Evolutionary conservation across 2,888 invertebrate species (phyloP).

Genomic region (Trichogramma evanescens): DNA sequence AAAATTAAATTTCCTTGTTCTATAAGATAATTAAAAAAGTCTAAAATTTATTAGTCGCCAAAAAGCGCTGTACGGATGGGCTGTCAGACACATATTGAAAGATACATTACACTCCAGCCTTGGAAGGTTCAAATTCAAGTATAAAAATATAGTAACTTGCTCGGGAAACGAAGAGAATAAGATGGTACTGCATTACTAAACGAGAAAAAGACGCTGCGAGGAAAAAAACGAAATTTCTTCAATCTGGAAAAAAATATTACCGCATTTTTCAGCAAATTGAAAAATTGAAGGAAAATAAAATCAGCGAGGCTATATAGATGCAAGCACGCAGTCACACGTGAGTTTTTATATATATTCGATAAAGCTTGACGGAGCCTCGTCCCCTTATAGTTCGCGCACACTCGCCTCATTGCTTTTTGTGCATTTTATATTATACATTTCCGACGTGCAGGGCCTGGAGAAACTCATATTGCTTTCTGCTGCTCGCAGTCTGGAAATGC

Average conservation of each 20-base stretch:
- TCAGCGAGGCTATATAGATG: background rate
- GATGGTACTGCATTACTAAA: background rate
- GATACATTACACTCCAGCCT: too few species aligned
- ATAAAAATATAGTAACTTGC: too few species aligned
- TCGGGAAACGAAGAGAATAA: too few species aligned
- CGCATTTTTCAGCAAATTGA: slow-evolving; percentile 15
- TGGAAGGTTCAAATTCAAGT: too few species aligned
- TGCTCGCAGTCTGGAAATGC: too few species aligned
- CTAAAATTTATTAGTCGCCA: too few species aligned
- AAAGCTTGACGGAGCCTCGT: slow-evolving; percentile 1
- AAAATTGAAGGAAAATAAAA: slow-evolving; percentile 3
- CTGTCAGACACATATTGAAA: too few species aligned
- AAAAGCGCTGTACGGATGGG: too few species aligned
- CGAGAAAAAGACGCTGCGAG: background rate
- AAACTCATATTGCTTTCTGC: background rate
- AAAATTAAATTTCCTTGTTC: too few species aligned
- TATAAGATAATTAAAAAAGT: too few species aligned
- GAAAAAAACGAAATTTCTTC: background rate
- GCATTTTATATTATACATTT: background rate
- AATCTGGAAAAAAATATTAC: background rate
- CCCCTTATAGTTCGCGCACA: background rate
- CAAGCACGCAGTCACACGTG: background rate
- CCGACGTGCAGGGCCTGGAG: background rate
- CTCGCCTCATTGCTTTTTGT: background rate
- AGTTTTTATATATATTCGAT: background rate